These are phyloP conservation scores for Biston betularia DNA, from an alignment of 2,888 invertebrate species.

Conservation along the genomic window DNA sequence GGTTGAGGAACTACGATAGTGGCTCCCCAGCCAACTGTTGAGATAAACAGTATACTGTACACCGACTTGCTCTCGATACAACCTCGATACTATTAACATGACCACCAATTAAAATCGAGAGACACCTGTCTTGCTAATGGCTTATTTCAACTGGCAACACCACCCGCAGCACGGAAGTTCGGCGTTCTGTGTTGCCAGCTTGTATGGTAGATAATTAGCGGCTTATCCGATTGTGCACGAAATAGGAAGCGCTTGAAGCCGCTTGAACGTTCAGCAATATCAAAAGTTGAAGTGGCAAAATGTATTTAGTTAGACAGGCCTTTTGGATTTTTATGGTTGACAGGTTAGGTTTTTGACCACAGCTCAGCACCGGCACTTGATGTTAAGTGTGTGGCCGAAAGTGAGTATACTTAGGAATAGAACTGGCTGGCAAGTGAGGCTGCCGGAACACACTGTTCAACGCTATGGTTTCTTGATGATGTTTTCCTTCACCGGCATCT, in stretches of 20 bases:
- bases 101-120: conserved; percentile 50
- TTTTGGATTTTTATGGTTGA: no score
- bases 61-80: conserved; percentile 32
- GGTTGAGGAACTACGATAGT: background rate
- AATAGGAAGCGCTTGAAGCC: conserved; percentile 14
- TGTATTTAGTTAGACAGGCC: background rate
- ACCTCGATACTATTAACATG: conserved; percentile 43
- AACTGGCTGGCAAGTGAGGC: no score
- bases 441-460: no score
- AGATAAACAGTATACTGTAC: background rate
- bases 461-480: no score
- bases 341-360: no score
- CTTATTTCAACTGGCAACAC: conserved; percentile 46
- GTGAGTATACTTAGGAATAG: no score
- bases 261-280: background rate
- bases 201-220: conserved; percentile 43
- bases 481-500: no score
- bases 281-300: background rate
- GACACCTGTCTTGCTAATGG: conserved; percentile 49
- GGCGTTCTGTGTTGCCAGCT: conserved; percentile 44
- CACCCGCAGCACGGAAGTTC: conserved; percentile 48
- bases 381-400: no score
- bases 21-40: background rate
- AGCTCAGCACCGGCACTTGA: no score
- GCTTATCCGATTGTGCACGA: conserved; percentile 45